Conservation (phyloP, 2,797 vertebrate genomes). For the Anas bahamensis region DNA sequence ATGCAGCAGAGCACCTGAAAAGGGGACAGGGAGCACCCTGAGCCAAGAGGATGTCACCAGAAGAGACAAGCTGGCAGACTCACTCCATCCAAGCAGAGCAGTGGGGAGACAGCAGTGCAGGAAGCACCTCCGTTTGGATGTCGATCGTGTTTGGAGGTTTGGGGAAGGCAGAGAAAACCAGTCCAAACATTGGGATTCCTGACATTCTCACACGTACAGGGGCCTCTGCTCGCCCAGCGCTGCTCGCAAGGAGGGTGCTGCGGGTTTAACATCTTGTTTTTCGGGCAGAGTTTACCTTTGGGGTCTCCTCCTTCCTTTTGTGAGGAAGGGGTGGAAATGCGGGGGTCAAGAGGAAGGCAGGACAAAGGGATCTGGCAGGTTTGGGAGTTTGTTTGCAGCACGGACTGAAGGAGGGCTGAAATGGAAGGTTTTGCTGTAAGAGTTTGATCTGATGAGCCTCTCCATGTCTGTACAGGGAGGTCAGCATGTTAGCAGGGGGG, state of each 20-base stretch:
- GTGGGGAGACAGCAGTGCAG: background rate
- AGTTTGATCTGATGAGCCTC: background rate
- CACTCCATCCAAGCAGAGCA: accelerated
- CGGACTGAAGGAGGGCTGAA: background rate
- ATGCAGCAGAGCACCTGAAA: background rate
- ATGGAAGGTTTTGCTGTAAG: background rate
- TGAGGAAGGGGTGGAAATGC: accelerated
- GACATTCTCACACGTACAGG: conserved; percentile 85
- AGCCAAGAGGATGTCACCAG: background rate
- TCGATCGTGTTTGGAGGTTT: background rate
- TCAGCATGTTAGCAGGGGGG: background rate
- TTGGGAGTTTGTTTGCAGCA: background rate
- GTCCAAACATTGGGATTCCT: conserved; percentile 90
- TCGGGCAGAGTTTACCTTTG: background rate
- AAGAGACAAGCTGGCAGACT: background rate
- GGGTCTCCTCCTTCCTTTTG: background rate
- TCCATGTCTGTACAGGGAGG: background rate
- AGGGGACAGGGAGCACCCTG: background rate
- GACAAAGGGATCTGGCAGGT: accelerated
- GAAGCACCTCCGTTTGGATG: background rate
- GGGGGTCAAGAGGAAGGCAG: background rate
- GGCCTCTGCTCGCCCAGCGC: conserved; percentile 79
- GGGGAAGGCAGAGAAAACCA: conserved; percentile 72
- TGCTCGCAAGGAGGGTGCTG: background rate
- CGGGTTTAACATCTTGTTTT: background rate